Evolutionary conservation across 2,888 invertebrate genomes (phyloP).

Genomic region (Thera obeliscata): DNA sequence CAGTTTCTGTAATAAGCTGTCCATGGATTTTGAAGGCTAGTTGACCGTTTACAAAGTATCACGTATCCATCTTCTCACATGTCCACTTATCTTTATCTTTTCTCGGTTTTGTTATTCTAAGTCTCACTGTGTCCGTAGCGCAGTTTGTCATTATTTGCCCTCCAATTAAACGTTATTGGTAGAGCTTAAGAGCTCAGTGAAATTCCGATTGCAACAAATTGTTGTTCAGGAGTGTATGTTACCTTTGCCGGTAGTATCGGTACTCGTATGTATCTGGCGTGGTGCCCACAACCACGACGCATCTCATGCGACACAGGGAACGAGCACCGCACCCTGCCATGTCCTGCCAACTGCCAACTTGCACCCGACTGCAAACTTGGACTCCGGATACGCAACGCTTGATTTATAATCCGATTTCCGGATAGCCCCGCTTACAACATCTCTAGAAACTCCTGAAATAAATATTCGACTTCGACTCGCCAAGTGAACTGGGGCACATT

Average conservation of each 20-base stretch:
- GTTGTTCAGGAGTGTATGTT: slow-evolving; percentile 8
- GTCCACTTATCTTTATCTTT: too few species aligned
- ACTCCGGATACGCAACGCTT: slow-evolving; percentile 58
- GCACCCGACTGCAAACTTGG: slow-evolving; percentile 51
- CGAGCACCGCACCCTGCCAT: slow-evolving; percentile 36
- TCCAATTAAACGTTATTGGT: not conserved
- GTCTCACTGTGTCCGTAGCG: not conserved
- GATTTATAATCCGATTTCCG: slow-evolving; percentile 72
- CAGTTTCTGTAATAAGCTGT: too few species aligned
- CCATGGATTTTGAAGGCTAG: too few species aligned
- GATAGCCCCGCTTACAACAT: slow-evolving; percentile 45
- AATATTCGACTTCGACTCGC: slow-evolving; percentile 42
- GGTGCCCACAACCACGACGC: slow-evolving; percentile 45
- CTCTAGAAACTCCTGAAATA: slow-evolving; percentile 46
- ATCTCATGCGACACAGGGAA: slow-evolving; percentile 39
- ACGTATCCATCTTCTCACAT: too few species aligned
- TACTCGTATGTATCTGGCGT: slow-evolving; percentile 48
- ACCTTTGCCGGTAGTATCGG: slow-evolving; percentile 30
- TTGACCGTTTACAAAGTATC: too few species aligned
- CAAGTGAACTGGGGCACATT: slow-evolving; percentile 44
- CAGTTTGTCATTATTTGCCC: not conserved
- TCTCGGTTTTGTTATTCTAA: too few species aligned
- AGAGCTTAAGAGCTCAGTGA: slow-evolving; percentile 1
- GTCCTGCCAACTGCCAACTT: slow-evolving; percentile 52
- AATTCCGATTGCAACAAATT: slow-evolving; percentile 15